These are phyloP conservation scores for Trichogramma evanescens DNA, from an alignment of 2,888 invertebrate species.

Conservation along the genomic window DNA sequence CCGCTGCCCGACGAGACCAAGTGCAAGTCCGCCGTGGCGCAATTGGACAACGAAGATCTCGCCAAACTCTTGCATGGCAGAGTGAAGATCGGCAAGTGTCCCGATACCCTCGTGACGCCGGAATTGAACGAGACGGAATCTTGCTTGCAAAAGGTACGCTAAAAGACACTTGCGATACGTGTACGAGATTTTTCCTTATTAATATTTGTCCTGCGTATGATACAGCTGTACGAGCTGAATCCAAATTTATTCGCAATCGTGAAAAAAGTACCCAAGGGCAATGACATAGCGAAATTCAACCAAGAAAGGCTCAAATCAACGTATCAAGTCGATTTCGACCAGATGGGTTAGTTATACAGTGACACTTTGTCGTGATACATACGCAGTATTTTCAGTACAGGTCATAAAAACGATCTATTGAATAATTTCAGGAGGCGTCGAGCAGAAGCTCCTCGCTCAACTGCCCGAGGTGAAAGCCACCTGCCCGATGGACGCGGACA, in stretches of 20 bases:
- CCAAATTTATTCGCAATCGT: constrained; percentile 60
- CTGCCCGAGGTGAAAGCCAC: background rate
- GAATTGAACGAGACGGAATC: constrained; percentile 56
- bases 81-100: constrained; percentile 52
- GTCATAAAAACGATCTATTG: background rate
- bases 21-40: too few relatives aligned
- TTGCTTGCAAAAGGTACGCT: constrained; percentile 55
- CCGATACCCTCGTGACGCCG: constrained; percentile 51
- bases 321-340: constrained; percentile 57
- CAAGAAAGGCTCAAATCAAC: constrained; percentile 53
- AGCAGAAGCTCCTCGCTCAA: background rate
- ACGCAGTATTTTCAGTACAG: background rate
- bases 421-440: too few relatives aligned
- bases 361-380: background rate
- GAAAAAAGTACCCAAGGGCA: constrained; percentile 53
- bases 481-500: background rate
- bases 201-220: constrained; percentile 12
- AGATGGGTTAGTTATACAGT: background rate
- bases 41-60: background rate
- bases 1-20: too few relatives aligned
- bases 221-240: constrained; percentile 57
- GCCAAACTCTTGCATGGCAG: background rate
- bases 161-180: constrained; percentile 1
- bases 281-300: constrained; percentile 55
- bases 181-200: background rate